These are phyloP conservation scores for Ceratina calcarata DNA, from an alignment of 1,140 invertebrate genomes.

Conservation along the genomic window DNA sequence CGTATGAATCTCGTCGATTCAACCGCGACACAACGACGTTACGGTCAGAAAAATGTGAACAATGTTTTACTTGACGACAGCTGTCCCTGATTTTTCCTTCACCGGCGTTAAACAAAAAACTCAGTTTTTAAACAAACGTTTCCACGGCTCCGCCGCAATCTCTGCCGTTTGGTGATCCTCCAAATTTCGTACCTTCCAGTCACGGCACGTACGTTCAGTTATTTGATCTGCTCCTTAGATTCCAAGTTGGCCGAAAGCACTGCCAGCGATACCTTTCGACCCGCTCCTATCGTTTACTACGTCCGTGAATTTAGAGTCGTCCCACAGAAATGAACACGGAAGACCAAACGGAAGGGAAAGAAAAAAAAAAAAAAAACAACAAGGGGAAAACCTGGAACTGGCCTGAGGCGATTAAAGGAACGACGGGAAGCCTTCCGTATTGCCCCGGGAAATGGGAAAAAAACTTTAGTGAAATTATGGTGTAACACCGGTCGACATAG, in stretches of 20 bases:
- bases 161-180: conserved; percentile 41
- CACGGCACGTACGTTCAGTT: conserved; percentile 60
- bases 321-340: background rate
- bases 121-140: conserved; percentile 27
- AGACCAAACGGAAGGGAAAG: no score
- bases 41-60: background rate
- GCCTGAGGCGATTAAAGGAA: conserved; percentile 26
- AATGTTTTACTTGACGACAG: background rate
- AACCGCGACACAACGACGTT: background rate
- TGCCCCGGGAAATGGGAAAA: background rate
- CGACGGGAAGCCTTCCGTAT: background rate
- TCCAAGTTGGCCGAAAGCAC: conserved; percentile 55
- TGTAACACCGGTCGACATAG: conserved; percentile 2
- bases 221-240: conserved; percentile 58
- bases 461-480: conserved; percentile 20
- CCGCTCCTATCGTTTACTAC: conserved; percentile 1
- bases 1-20: conserved; percentile 24
- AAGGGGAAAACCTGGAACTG: background rate
- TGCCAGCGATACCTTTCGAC: conserved; percentile 49
- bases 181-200: conserved; percentile 60
- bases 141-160: conserved; percentile 9
- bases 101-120: conserved; percentile 9
- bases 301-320: conserved; percentile 14
- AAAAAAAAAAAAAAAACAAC: background rate
- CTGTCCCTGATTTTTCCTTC: background rate